phyloP scores from a whole-genome alignment of 2,797 vertebrate species.

The Chelonia mydas region DNA sequence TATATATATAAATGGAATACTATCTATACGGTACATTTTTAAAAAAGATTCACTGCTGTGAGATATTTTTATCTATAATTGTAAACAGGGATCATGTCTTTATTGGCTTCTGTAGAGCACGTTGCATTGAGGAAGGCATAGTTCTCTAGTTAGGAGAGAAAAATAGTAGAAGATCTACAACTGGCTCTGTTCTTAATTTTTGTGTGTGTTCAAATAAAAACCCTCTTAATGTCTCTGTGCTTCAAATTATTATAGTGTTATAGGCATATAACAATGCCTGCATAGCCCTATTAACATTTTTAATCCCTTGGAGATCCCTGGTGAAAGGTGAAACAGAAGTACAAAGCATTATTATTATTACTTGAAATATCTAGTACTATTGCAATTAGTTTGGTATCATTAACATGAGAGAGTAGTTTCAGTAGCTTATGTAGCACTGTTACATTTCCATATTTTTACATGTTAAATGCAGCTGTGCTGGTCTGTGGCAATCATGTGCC shows the following conservation, averaged over 20 bases:
- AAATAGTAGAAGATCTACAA: background rate
- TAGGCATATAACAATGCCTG: background rate
- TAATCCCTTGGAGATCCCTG: slow-evolving; percentile 23
- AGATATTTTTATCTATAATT: background rate
- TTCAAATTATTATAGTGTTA: background rate
- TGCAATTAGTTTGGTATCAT: background rate
- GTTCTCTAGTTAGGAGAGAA: background rate
- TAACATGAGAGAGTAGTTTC: background rate
- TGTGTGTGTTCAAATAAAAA: background rate
- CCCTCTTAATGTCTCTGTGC: background rate
- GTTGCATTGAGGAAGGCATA: background rate
- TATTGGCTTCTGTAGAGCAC: background rate
- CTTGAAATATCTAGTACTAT: background rate
- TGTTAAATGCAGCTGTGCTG: background rate
- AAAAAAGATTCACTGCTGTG: background rate
- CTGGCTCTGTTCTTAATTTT: background rate
- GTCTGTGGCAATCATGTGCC: background rate
- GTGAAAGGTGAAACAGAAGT: slow-evolving; percentile 39
- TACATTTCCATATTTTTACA: background rate
- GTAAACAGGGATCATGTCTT: background rate
- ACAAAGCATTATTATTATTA: background rate
- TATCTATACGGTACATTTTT: background rate
- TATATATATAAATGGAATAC: no score
- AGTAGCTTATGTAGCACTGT: background rate
- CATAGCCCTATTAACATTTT: background rate